These are phyloP conservation scores for Echinops telfairi DNA, from an alignment of 2,113 vertebrate genomes.

Conservation along the genomic window DNA sequence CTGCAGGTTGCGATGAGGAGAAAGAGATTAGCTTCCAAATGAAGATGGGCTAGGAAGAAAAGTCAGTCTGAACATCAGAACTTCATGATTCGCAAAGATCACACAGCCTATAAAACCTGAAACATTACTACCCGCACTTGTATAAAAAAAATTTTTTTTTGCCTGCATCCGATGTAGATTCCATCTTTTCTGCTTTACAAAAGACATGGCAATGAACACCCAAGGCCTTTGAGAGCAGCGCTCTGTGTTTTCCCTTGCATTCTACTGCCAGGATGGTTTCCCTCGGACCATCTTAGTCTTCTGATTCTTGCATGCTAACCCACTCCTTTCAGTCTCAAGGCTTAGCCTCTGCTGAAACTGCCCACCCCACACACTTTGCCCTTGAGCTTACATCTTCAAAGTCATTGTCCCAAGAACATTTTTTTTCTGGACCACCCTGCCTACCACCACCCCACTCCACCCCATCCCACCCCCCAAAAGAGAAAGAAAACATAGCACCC, in stretches of 20 bases:
- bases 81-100: no score
- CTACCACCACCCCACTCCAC: neutral
- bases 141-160: neutral
- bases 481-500: neutral
- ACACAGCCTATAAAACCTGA: neutral
- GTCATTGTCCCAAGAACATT: slow-evolving; percentile 29
- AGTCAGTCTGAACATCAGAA: no score
- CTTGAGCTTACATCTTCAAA: slow-evolving; percentile 9
- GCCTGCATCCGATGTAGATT: neutral
- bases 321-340: neutral
- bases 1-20: no score
- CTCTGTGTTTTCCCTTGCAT: neutral
- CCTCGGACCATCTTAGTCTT: neutral
- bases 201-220: neutral
- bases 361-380: neutral
- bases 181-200: slow-evolving; percentile 1
- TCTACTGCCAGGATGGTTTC: neutral
- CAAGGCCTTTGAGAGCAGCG: neutral
- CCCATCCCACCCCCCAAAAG: neutral
- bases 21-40: no score
- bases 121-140: neutral
- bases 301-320: neutral
- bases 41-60: no score
- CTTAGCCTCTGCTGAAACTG: neutral
- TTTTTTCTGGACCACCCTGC: neutral